Evolutionary conservation across 2,797 vertebrate genomes (phyloP).

Genomic region (Dryobates pubescens): DNA sequence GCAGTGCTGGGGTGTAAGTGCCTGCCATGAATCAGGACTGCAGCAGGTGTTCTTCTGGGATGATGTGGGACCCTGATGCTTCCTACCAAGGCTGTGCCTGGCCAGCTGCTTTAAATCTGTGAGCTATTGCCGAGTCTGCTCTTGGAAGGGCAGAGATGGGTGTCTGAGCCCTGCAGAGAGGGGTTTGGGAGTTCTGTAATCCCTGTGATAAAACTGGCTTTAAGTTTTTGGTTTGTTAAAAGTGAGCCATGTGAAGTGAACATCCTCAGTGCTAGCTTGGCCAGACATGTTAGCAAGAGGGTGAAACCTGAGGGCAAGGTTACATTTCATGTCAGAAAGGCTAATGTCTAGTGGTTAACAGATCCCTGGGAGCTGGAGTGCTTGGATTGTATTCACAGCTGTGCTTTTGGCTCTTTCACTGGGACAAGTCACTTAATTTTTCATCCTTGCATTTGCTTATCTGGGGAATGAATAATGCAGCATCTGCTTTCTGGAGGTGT

Average conservation of each 20-base stretch:
- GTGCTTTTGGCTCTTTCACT: constrained; percentile 51
- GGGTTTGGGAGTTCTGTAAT: background rate
- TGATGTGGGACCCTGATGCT: background rate
- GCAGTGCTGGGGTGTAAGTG: background rate
- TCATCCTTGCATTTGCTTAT: constrained; percentile 52
- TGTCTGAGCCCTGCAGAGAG: background rate
- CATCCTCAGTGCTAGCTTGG: background rate
- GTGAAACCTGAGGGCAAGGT: background rate
- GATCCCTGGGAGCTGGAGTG: background rate
- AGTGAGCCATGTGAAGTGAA: background rate
- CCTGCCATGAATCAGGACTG: constrained; percentile 2
- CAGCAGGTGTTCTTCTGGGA: constrained; percentile 34
- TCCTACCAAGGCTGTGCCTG: background rate
- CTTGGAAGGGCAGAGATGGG: background rate
- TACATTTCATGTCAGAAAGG: background rate
- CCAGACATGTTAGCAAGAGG: background rate
- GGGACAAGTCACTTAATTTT: constrained; percentile 57
- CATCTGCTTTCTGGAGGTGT: constrained; percentile 40
- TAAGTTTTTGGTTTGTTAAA: background rate
- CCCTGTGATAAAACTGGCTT: rapidly evolving
- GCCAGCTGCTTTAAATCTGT: background rate
- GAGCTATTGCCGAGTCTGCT: background rate
- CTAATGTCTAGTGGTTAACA: constrained; percentile 19
- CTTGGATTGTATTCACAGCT: constrained; percentile 58
- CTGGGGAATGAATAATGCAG: constrained; percentile 19